Base-by-base conservation (phyloP, 2,113 vertebrate genomes). In the Motacilla tschutschensis region DNA sequence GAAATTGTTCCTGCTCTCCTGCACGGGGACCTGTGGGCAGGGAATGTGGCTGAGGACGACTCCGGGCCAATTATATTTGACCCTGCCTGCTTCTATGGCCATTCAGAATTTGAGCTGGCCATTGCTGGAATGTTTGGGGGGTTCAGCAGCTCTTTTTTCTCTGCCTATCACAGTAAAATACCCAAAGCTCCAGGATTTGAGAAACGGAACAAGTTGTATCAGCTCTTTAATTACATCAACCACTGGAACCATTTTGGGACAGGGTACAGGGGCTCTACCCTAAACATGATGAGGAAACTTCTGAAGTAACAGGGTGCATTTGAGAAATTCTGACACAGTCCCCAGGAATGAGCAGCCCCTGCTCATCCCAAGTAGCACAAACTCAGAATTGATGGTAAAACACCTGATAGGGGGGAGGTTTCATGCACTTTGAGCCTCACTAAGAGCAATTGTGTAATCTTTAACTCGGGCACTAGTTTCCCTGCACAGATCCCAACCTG, bases 191-290 rank as follows among this genome's bases (percentile, higher is more conserved):
- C 97, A 1, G 98, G 99, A 21, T 99, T 99, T 86, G 98, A 97
- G 58, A 93, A 95, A 78, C 97, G 99, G 55, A 98, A 96, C 81
- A 96, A 98, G 80, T 97, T 99, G 58, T 99, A 99, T 91, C 98
- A 98, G 94, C 98, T 99, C 33, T 99, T 98, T 65, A 98, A 99
- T 92, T 98, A 99, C 76, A 92, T 99, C 63, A 99, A 99, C 95
- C 98, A 99, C 95, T 99, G 98, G 99, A 99, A 99, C 90, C 99
- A 99, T 96, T 99, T 99, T 82, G 99, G 98, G 19, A 96, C 89
- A 3, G 96, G 97, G 24, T 99, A 99, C 91, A 97, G 97, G 59
- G 97, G 98, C 17, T 97, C 98, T 8, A 97, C 98, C 12, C 65
- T 99, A 83, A 96, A 96, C 18, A 90, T 97, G 54, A 98, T 99